These are phyloP conservation scores for Nomada fucata DNA, from an alignment of 2,888 invertebrate genomes.

Conservation along the genomic window DNA sequence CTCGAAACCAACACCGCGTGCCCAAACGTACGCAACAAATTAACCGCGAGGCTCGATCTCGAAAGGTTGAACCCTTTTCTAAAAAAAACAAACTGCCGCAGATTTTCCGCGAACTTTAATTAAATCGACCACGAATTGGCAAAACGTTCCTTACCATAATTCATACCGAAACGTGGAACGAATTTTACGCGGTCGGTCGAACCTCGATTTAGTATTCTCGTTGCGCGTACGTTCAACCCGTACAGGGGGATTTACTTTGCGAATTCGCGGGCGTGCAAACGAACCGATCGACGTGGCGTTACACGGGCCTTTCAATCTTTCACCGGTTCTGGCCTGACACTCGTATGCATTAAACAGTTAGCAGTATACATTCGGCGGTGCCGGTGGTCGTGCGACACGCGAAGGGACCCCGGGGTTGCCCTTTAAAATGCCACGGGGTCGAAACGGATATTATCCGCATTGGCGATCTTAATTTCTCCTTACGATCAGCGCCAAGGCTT, in stretches of 20 bases:
- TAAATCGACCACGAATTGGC: too few species aligned
- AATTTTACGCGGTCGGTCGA: neutral
- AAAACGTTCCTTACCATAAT: too few species aligned
- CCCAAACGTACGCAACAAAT: too few species aligned
- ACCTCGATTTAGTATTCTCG: neutral
- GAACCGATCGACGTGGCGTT: neutral
- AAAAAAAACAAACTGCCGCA: too few species aligned
- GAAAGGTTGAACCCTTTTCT: too few species aligned
- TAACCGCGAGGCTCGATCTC: too few species aligned
- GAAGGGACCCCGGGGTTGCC: constrained; percentile 36
- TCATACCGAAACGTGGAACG: neutral
- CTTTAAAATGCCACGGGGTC: constrained; percentile 53
- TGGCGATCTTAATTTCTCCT: constrained; percentile 66
- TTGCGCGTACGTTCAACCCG: neutral
- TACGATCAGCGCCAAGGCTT: constrained; percentile 60
- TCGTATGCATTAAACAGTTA: neutral
- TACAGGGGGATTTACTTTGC: too few species aligned
- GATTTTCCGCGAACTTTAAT: too few species aligned
- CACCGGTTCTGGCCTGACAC: neutral
- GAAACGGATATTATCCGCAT: constrained; percentile 54
- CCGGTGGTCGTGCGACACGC: constrained; percentile 34
- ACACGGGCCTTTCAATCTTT: too few species aligned
- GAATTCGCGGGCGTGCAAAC: neutral
- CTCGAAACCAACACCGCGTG: too few species aligned
- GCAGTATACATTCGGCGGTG: neutral